phyloP scores from a whole-genome alignment of 1,140 invertebrate species.

The Globodera ellingtonae region DNA sequence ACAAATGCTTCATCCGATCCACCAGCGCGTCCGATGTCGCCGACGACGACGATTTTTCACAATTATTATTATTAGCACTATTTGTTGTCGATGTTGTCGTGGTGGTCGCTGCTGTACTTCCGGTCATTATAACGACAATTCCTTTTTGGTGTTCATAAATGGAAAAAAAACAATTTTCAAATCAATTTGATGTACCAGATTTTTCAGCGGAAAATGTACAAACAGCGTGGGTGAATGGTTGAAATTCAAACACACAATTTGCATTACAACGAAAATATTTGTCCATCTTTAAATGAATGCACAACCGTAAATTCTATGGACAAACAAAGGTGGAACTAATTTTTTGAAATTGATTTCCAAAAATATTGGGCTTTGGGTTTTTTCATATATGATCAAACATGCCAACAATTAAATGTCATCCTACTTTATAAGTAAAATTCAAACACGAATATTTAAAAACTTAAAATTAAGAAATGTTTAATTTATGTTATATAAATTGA shows the following conservation, averaged over 20 bases:
- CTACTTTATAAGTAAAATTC: no score
- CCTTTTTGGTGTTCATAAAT: neutral
- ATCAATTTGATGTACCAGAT: neutral
- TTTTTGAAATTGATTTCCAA: no score
- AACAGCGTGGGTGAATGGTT: neutral
- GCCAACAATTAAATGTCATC: no score
- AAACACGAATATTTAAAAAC: no score
- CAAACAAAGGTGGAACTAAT: no score
- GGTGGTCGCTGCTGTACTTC: no score
- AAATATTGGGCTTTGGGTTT: no score
- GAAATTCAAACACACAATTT: neutral
- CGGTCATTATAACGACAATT: neutral
- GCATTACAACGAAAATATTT: neutral
- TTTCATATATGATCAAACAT: no score
- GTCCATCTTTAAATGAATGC: neutral
- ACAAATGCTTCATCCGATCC: neutral
- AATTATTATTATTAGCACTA: neutral
- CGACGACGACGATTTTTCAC: neutral
- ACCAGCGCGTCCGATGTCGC: neutral
- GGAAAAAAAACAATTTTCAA: neutral
- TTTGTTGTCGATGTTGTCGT: neutral
- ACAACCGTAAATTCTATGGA: neutral
- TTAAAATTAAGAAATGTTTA: no score
- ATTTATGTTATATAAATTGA: no score
- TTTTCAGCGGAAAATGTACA: neutral